phyloP scores from a whole-genome alignment of 1,140 invertebrate genomes.

The Caenorhabditis tropicalis region DNA sequence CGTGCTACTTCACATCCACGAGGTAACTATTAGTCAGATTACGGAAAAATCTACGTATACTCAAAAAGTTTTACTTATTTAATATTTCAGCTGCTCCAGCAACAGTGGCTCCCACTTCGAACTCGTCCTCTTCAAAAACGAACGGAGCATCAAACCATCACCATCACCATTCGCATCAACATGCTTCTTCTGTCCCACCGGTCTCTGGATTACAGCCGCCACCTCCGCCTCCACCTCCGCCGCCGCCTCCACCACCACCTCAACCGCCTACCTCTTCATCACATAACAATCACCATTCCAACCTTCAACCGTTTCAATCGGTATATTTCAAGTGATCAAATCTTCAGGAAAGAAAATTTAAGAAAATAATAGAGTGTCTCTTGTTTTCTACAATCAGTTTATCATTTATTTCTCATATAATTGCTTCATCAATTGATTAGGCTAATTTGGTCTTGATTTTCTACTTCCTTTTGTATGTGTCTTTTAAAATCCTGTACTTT shows the following conservation, averaged over 20 bases:
- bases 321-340: not conserved
- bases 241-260: not conserved
- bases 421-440: conserved; percentile 5
- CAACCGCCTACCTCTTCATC: no score
- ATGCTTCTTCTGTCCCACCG: not conserved
- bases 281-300: not conserved
- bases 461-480: not conserved
- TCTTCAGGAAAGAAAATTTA: not conserved
- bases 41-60: no score
- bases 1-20: conserved; percentile 24
- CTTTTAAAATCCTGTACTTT: not conserved
- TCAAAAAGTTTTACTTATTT: not conserved
- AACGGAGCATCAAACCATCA: not conserved
- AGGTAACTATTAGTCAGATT: no score
- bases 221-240: not conserved
- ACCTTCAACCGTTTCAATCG: not conserved
- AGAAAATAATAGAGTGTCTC: not conserved
- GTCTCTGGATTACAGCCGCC: not conserved
- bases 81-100: not conserved
- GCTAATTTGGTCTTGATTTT: not conserved
- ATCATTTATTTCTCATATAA: not conserved
- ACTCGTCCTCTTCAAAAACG: not conserved
- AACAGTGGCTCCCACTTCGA: not conserved
- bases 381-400: not conserved
- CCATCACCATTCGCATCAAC: not conserved